Conservation (phyloP, 2,797 vertebrate species). For the Cottoperca gobio region DNA sequence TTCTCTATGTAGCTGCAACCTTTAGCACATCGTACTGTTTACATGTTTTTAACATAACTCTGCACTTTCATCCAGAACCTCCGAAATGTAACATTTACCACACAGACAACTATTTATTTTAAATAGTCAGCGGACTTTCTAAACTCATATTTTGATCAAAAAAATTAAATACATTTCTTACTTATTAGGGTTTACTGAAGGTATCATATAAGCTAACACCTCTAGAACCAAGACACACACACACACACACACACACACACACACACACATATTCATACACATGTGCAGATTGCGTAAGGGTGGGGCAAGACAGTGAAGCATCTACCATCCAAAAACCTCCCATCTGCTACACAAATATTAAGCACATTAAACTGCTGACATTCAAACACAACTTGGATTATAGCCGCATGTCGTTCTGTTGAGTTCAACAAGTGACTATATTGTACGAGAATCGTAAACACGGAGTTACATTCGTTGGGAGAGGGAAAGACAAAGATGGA, state of each 20-base stretch:
- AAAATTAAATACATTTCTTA: no score
- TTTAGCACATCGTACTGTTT: not conserved
- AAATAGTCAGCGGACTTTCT: no score
- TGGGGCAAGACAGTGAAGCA: slow-evolving; percentile 17
- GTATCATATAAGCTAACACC: not conserved
- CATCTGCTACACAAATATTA: not conserved
- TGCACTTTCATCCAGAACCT: not conserved
- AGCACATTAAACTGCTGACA: slow-evolving; percentile 14
- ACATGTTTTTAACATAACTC: not conserved
- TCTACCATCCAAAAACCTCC: slow-evolving; percentile 12
- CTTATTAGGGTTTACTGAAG: not conserved
- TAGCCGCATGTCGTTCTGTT: not conserved
- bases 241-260: not conserved
- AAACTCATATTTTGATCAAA: not conserved
- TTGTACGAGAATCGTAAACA: not conserved
- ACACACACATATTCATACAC: slow-evolving; percentile 4
- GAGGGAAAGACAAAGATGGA: not conserved
- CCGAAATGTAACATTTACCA: not conserved
- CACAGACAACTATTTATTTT: no score
- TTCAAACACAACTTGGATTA: not conserved
- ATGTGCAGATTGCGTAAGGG: slow-evolving; percentile 12
- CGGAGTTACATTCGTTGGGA: not conserved
- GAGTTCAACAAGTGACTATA: slow-evolving; percentile 39
- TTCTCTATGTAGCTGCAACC: slow-evolving; percentile 12
- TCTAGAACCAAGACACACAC: not conserved